Conservation (phyloP, 2,797 vertebrate species). For the Schizopygopsis pylzovi region DNA sequence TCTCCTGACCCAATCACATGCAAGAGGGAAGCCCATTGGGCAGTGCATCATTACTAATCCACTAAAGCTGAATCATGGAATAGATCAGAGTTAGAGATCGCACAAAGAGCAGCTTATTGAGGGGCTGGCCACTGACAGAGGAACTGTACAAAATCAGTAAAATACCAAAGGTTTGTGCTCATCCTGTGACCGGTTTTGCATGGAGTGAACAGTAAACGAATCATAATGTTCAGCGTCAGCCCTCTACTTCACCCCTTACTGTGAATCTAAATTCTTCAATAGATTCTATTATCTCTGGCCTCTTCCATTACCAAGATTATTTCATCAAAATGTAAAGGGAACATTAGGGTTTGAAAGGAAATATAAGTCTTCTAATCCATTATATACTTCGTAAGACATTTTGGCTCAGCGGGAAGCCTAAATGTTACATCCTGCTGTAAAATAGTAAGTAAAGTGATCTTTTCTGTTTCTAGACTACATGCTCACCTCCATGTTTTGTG, state of each 20-base stretch:
- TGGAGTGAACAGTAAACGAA: conserved; percentile 5
- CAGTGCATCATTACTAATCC: conserved; percentile 40
- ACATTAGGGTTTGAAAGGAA: conserved; percentile 42
- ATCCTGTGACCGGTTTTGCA: conserved; percentile 1
- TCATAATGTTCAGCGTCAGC: neutral
- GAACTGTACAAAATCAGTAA: conserved; percentile 32
- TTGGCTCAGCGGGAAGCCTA: neutral
- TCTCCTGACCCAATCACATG: conserved; percentile 10
- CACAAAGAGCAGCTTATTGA: conserved; percentile 33
- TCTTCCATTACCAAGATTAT: conserved; percentile 37
- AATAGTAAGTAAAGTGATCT: conserved; percentile 16
- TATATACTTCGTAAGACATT: conserved; percentile 30
- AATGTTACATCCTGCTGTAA: conserved; percentile 19
- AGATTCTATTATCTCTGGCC: conserved; percentile 7
- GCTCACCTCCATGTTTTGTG: neutral
- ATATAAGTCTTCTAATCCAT: conserved; percentile 36
- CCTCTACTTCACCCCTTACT: conserved; percentile 9
- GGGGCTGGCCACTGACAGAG: conserved; percentile 5
- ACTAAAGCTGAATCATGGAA: conserved; percentile 50
- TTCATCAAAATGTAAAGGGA: conserved; percentile 37
- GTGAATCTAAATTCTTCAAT: conserved; percentile 22
- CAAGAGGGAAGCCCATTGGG: conserved; percentile 21
- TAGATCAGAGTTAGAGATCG: conserved; percentile 37
- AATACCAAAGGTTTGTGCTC: conserved; percentile 22
- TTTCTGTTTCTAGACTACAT: neutral